Evolutionary conservation across 2,888 invertebrate genomes (phyloP).

Genomic region (Pristionchus exspectatus): DNA sequence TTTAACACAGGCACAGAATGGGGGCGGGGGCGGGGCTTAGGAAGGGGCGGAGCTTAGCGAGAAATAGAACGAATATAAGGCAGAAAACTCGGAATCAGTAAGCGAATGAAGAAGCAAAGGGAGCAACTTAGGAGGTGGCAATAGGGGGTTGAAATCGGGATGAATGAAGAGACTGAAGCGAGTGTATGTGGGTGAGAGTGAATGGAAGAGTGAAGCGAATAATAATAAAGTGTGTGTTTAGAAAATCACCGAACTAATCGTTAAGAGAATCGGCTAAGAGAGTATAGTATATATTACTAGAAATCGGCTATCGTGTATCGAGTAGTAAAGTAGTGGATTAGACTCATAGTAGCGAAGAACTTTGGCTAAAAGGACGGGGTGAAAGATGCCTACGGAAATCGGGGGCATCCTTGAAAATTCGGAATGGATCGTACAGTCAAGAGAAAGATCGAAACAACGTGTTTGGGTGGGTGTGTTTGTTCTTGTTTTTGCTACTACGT

Average conservation of each 20-base stretch:
- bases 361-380: conserved; percentile 18
- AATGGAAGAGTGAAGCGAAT: conserved; percentile 14
- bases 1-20: conserved; percentile 43
- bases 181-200: conserved; percentile 29
- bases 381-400: not conserved
- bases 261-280: conserved; percentile 39
- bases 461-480: not conserved
- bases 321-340: conserved; percentile 19
- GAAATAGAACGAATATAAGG: conserved; percentile 14
- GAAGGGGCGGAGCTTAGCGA: not conserved
- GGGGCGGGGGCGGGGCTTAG: not conserved
- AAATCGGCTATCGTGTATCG: not conserved
- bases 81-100: not conserved
- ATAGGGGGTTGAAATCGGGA: not conserved
- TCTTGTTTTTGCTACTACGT: conserved; percentile 6
- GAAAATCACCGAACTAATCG: conserved; percentile 33
- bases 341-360: conserved; percentile 7
- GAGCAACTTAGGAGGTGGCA: conserved; percentile 32
- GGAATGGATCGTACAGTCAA: conserved; percentile 24
- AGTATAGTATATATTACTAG: not conserved
- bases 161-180: not conserved
- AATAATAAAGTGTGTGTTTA: not conserved
- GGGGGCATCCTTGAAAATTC: conserved; percentile 1
- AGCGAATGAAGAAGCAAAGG: conserved; percentile 33
- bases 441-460: conserved; percentile 42